Conservation (phyloP, 2,797 vertebrate genomes). For the Salmo trutta region DNA sequence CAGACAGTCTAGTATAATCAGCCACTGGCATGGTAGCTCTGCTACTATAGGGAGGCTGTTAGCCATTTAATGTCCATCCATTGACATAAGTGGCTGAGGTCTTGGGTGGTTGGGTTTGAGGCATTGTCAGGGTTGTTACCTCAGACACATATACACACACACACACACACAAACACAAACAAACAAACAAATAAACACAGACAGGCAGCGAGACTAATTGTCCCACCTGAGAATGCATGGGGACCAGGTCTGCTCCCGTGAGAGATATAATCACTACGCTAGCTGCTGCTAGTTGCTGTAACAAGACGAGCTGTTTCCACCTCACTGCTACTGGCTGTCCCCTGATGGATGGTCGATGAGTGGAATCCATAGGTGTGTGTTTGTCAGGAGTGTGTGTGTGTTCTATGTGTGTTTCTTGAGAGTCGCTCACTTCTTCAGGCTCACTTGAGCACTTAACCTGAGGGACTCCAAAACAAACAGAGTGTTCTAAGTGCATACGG, state of each 20-base stretch:
- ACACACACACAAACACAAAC: too few species aligned
- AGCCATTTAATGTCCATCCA: slow-evolving; percentile 53
- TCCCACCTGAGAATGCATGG: slow-evolving; percentile 37
- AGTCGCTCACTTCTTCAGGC: too few species aligned
- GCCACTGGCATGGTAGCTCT: slow-evolving; percentile 45
- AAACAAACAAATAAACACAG: neutral
- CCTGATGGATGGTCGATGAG: neutral
- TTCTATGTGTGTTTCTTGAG: too few species aligned
- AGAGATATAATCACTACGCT: slow-evolving; percentile 10
- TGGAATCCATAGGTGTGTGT: too few species aligned
- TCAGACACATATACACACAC: too few species aligned
- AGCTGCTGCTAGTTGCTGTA: slow-evolving; percentile 23
- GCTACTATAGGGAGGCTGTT: slow-evolving; percentile 14
- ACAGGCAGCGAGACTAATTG: slow-evolving; percentile 31
- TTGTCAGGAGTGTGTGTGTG: too few species aligned
- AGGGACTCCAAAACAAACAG: too few species aligned
- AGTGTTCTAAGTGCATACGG: too few species aligned
- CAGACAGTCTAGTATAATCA: slow-evolving; percentile 61
- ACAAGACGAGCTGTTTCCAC: slow-evolving; percentile 24
- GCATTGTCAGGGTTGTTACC: slow-evolving; percentile 23
- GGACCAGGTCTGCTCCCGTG: slow-evolving; percentile 15
- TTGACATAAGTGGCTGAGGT: slow-evolving; percentile 45
- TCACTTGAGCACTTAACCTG: too few species aligned
- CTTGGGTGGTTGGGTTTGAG: slow-evolving; percentile 32
- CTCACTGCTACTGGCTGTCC: neutral